Base-by-base conservation (phyloP, 2,797 vertebrate species). In the Kryptolebias ocellatus region DNA sequence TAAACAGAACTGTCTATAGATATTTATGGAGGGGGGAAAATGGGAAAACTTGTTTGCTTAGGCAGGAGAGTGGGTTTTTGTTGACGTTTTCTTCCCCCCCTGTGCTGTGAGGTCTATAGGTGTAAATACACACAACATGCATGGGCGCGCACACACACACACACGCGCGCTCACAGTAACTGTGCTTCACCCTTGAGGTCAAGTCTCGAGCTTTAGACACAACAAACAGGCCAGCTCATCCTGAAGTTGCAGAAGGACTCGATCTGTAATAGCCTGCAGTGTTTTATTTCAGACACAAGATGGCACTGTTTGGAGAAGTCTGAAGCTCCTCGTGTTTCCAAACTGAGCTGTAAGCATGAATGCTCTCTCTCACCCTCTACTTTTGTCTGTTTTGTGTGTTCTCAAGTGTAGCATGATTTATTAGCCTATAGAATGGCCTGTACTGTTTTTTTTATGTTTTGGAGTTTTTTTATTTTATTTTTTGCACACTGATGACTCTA, bases 191-290 rank as follows among this genome's bases (percentile, higher is more conserved):
- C 63, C 60, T 61, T 66, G 53, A 66, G 72, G 72, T 76, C 10
- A 28, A 67, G 64, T 68, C 20, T 64, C 29, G 53, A 70, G 70
- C 76, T 80, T 81, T 52, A 73, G 79, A 83, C 57, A 24, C 60
- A 44, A 34, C 54, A 4, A 65, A 58, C 67, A 57, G 62, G 58
- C 71, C 72, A 49, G 82, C 78, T 72, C 50, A 80, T 81, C 89
- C 87, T 93, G 89, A 92, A 92, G 89, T 91, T 91, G 91, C 92
- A 93, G 91, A 89, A 87, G 66, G 67, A 67, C 51, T 52, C 62
- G 57, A 44, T 50, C 67, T 60, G 31, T 71, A 65, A 24, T 44
- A 27, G 16, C 53, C 60, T 71, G 79, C 67, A 60, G 77, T 70
- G 60, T 73, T 74, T 60, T 11, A 15, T 45, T 31, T 74, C 31